Evolutionary conservation across 1,140 invertebrate species (phyloP), one percentile per base, ranked within the genome.

Genomic region (Proales similis): DNA sequence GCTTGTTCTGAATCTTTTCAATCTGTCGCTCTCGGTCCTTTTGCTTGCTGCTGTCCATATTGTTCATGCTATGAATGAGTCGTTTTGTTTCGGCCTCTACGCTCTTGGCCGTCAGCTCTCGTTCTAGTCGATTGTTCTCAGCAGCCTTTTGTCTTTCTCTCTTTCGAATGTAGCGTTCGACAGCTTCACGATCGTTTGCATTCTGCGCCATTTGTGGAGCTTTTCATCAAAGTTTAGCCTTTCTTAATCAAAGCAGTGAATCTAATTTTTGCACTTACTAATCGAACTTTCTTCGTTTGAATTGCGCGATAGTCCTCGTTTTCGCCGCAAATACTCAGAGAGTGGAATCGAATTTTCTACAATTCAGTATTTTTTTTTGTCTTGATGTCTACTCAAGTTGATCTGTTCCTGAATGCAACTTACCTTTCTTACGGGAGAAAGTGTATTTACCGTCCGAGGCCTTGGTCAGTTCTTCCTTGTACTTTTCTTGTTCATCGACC

Each of bases 1-100:
- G 36, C 6, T 57, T 57, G 17, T 36, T 27, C n/a, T 57, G 51
- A 1, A 57, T 11, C 45, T 57, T 57, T 24, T 57, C 51, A n/a
- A 27, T 42, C 45, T 57, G 51, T 26, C 51, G n/a, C 20, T 57
- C 26, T 42, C 51, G 39, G 39, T 57, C 51, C 22, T 57, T 57
- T 43, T 57, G 36, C 32, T 57, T 57, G 24, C 32, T 57, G 14
- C 39, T 29, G 30, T 57, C 51, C 3, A 57, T 57, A 9, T 26
- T 42, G 27, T 57, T 57, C 12, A 57, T 27, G 17, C 45, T 57
- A 39, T 12, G 29, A 7, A 57, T 29, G 39, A 57, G 39, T 57
- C 45, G 39, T 43, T 57, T 36, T 1, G 51, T 57, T 27, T 57
- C 51, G 45, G 7, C 22, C 20, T 57, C 51, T 12, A 57, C 30